Percentiles rank a stretch among this genome's conserved stretches.
Conservation (phyloP, 2,113 vertebrate genomes). For the Sula dactylatra region DNA sequence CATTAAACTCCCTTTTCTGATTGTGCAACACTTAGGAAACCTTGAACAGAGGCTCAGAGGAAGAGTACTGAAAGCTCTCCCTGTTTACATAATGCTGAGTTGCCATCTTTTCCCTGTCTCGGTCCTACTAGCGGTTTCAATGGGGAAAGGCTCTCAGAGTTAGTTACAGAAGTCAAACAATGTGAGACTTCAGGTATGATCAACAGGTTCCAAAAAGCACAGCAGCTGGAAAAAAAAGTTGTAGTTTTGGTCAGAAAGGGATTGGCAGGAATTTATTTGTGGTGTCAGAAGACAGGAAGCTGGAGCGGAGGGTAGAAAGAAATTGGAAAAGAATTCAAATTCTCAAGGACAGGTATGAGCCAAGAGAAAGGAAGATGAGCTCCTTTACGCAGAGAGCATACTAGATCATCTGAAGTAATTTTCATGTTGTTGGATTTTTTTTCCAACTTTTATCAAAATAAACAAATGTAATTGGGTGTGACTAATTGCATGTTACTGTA, state of each 20-base stretch:
- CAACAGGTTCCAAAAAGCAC: background rate
- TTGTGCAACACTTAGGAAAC: background rate
- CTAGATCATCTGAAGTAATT: background rate
- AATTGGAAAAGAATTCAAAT: background rate
- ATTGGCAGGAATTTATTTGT: background rate
- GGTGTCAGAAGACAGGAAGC: background rate
- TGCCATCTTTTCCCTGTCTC: background rate
- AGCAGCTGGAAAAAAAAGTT: background rate
- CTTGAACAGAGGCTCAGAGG: background rate
- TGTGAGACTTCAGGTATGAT: background rate
- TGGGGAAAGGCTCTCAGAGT: background rate
- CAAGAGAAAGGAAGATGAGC: background rate
- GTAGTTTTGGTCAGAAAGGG: background rate
- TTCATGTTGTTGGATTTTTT: background rate
- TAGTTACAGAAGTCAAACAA: background rate
- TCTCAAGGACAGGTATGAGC: background rate
- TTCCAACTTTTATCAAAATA: background rate
- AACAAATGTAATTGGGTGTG: background rate
- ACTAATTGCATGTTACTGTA: background rate
- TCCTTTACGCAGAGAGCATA: background rate
- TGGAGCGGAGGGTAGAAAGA: background rate
- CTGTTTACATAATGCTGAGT: background rate
- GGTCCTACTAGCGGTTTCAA: background rate
- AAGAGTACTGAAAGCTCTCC: background rate
- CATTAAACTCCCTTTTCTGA: background rate